Conservation (phyloP, 53 echinoderm and acorn worm species). For the Zoroaster sp. region DNA sequence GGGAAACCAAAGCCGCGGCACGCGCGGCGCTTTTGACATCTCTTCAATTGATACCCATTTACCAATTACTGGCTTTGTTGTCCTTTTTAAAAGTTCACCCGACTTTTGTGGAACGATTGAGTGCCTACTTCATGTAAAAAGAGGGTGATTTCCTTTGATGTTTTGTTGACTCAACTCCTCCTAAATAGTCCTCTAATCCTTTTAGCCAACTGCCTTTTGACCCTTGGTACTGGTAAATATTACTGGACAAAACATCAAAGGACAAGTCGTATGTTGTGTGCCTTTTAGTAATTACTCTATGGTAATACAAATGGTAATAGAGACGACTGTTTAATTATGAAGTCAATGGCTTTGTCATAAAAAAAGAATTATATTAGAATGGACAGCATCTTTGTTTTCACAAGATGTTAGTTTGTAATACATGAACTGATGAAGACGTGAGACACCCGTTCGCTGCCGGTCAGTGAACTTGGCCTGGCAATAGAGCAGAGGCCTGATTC, state of each 20-base stretch:
- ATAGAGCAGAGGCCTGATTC: background rate
- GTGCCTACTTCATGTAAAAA: background rate
- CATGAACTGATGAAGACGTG: too few species aligned
- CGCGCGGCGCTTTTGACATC: background rate
- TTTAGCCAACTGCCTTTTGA: slow-evolving; percentile 47
- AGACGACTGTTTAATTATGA: background rate
- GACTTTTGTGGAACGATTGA: background rate
- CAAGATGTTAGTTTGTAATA: too few species aligned
- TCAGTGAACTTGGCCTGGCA: slow-evolving; percentile 13
- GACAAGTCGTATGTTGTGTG: background rate
- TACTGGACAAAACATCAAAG: background rate
- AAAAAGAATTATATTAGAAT: too few species aligned
- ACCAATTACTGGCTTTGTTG: slow-evolving; percentile 1
- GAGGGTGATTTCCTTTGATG: slow-evolving; percentile 1
- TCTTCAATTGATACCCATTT: background rate
- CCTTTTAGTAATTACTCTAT: background rate
- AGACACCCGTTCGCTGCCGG: background rate
- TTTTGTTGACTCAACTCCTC: slow-evolving; percentile 24
- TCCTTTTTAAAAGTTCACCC: background rate
- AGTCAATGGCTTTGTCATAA: background rate
- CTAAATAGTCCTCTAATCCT: slow-evolving; percentile 19
- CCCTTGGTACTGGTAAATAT: slow-evolving; percentile 9
- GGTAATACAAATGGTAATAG: background rate
- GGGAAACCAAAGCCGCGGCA: background rate
- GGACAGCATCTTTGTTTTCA: too few species aligned